A percentile compares a stretch with the other conserved stretches of the same genome.
phyloP scores from a whole-genome alignment of 2,113 vertebrate species.

The Campylomormyrus numenius region DNA sequence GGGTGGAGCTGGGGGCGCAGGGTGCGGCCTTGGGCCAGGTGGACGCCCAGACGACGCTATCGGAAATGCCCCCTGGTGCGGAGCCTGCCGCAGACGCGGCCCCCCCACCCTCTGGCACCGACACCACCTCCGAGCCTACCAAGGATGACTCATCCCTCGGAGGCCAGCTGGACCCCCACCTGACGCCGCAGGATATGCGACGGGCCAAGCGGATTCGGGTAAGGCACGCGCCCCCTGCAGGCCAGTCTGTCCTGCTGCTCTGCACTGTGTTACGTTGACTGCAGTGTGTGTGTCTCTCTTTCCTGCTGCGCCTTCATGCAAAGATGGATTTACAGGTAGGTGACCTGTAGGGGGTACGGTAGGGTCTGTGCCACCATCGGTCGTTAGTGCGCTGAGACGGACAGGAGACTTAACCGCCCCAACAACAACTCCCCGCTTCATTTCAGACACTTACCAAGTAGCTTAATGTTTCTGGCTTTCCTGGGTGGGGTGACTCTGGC shows the following conservation, averaged over 20 bases:
- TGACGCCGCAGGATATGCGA: conserved; percentile 83
- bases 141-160: conserved; percentile 63
- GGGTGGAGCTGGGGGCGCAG: conserved; percentile 60
- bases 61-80: conserved; percentile 39
- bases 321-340: conserved; percentile 94
- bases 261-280: conserved; percentile 36
- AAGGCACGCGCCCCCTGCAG: conserved; percentile 36
- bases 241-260: conserved; percentile 1
- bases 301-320: conserved; percentile 53
- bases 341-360: conserved; percentile 12
- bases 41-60: conserved; percentile 49
- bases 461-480: not conserved
- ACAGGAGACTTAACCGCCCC: not conserved
- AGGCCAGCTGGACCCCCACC: conserved; percentile 58
- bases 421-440: not conserved
- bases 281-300: conserved; percentile 36
- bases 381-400: not conserved
- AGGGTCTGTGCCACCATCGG: not conserved
- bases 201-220: conserved; percentile 88
- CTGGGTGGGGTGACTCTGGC: not conserved
- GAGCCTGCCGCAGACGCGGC: conserved; percentile 35
- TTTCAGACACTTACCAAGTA: not conserved
- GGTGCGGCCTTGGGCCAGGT: conserved; percentile 52
- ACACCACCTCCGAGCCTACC: conserved; percentile 49
- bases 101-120: conserved; percentile 18